Percentiles rank a stretch among this genome's conserved stretches.
phyloP scores from a whole-genome alignment of 2,113 vertebrate genomes.

The Nasalis larvatus region DNA sequence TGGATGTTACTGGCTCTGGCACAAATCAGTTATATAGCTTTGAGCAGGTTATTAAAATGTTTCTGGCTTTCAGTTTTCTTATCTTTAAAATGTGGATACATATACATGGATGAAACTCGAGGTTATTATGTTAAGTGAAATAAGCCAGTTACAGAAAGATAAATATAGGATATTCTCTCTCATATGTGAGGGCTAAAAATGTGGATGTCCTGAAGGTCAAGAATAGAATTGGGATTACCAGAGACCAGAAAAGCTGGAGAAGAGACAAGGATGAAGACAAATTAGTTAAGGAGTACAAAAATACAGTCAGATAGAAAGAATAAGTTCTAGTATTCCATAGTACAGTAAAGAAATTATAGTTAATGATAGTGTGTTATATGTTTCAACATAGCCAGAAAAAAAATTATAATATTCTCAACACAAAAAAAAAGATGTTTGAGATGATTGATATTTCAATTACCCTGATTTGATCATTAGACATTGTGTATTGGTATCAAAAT shows the following conservation, averaged over 20 bases:
- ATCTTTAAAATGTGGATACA: not conserved
- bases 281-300: not conserved
- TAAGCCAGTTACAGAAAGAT: not conserved
- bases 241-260: not conserved
- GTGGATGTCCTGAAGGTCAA: not conserved
- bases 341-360: not conserved
- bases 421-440: not conserved
- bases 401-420: not conserved
- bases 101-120: not conserved
- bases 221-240: not conserved
- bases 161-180: not conserved
- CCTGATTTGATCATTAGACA: not conserved
- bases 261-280: not conserved
- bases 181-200: not conserved
- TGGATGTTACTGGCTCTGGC: not conserved
- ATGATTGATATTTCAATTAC: not conserved
- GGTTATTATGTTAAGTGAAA: not conserved
- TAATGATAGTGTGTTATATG: not conserved
- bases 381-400: not conserved
- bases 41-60: not conserved
- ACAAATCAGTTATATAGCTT: not conserved
- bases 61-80: not conserved
- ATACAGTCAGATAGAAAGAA: not conserved
- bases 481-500: not conserved
- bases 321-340: not conserved